A percentile compares a stretch with the other conserved stretches of the same genome.
phyloP scores from a whole-genome alignment of 2,888 invertebrate genomes.

The Abrostola tripartita region DNA sequence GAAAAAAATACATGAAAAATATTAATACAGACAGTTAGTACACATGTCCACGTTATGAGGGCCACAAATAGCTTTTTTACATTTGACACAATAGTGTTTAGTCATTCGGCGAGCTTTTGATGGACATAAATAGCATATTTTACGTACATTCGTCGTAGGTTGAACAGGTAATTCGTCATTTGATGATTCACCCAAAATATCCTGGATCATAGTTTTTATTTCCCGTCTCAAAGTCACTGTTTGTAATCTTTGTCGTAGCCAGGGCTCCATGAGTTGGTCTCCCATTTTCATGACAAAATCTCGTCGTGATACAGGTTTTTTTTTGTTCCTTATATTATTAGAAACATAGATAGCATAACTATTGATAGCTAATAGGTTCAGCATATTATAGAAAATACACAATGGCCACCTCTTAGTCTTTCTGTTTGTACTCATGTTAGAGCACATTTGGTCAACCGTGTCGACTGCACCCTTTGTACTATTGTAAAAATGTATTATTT shows the following conservation, averaged over 20 bases:
- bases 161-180: not conserved
- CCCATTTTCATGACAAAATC: not conserved
- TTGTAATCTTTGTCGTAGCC: not conserved
- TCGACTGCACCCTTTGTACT: slow-evolving; percentile 8
- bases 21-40: not conserved
- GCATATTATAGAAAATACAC: slow-evolving; percentile 14
- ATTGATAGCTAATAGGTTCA: slow-evolving; percentile 4
- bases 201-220: not conserved
- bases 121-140: not conserved
- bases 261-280: slow-evolving; percentile 3
- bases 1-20: not conserved
- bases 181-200: not conserved
- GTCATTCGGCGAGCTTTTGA: not conserved
- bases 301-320: no score
- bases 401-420: slow-evolving; percentile 22
- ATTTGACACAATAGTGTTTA: not conserved
- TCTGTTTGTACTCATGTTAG: slow-evolving; percentile 11
- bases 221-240: slow-evolving; percentile 1
- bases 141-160: not conserved
- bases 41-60: not conserved
- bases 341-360: no score
- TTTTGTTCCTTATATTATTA: no score
- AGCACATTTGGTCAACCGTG: slow-evolving; percentile 18
- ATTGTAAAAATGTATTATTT: slow-evolving; percentile 9
- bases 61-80: not conserved